Evolutionary conservation across 2,797 vertebrate genomes (phyloP).

Genomic region (Sebastes itinus): DNA sequence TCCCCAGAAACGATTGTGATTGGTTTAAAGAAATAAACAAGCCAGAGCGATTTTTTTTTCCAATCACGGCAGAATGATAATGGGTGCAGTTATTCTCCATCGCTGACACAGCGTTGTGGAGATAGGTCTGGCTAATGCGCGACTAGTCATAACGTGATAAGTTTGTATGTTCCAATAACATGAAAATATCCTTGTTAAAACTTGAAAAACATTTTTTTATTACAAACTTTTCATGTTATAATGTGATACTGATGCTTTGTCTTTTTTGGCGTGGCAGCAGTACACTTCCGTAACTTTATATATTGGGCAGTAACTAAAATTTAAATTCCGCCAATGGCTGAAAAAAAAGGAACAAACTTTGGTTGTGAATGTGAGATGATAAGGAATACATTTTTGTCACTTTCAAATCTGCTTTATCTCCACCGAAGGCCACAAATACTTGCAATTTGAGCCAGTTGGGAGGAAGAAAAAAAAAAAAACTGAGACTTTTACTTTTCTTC

Average conservation of each 20-base stretch:
- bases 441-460: neutral
- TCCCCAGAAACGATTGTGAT: neutral
- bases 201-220: neutral
- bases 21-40: neutral
- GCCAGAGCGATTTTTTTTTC: neutral
- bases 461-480: neutral
- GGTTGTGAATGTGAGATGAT: constrained; percentile 11
- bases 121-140: neutral
- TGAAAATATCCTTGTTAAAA: neutral
- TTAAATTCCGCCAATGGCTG: neutral
- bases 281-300: neutral
- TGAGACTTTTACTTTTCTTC: neutral
- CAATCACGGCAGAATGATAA: neutral
- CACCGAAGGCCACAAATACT: constrained; percentile 5
- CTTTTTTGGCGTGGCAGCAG: neutral
- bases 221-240: neutral
- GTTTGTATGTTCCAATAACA: neutral
- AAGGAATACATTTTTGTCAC: constrained; percentile 26
- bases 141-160: neutral
- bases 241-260: neutral
- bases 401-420: constrained; percentile 39
- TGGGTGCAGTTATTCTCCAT: neutral
- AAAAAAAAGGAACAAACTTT: neutral
- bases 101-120: neutral
- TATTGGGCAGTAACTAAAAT: constrained; percentile 10